A percentile compares a stretch with the other conserved stretches of the same genome.
Conservation (phyloP, 1,140 invertebrate genomes). For the Macrosteles quadrilineatus region DNA sequence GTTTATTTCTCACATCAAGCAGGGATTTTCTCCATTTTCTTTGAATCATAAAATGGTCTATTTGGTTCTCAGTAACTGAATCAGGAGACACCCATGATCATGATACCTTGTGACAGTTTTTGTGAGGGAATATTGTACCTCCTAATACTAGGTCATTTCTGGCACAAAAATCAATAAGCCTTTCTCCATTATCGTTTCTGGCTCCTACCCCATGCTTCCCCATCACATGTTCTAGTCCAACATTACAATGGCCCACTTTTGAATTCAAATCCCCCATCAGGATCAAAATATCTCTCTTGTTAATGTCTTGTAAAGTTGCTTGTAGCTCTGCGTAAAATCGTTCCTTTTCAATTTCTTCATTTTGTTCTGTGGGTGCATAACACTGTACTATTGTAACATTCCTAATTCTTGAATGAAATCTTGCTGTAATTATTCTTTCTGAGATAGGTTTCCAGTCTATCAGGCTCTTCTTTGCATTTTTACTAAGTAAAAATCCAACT, state of each 20-base stretch:
- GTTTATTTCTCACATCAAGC: too few relatives aligned
- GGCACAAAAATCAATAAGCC: conserved; percentile 13
- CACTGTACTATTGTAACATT: conserved; percentile 20
- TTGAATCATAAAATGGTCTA: background rate
- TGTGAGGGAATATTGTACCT: conserved; percentile 1
- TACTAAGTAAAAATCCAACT: conserved; percentile 7
- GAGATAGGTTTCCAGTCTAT: conserved; percentile 28
- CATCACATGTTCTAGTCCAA: conserved; percentile 16
- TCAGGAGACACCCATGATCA: background rate
- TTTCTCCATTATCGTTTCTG: conserved; percentile 30
- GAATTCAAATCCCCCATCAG: conserved; percentile 33
- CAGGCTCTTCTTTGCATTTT: conserved; percentile 2
- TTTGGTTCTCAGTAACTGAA: background rate
- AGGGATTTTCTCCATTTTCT: conserved; percentile 31
- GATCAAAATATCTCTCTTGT: conserved; percentile 31
- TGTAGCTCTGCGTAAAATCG: conserved; percentile 10
- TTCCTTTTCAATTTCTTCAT: conserved; percentile 11
- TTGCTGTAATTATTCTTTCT: conserved; percentile 29
- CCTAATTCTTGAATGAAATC: conserved; percentile 31
- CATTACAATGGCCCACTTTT: conserved; percentile 18
- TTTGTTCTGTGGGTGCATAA: conserved; percentile 26
- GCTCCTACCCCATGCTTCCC: conserved; percentile 25
- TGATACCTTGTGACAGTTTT: background rate
- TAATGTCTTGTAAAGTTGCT: background rate
- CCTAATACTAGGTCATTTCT: background rate